A percentile compares a stretch with the other conserved stretches of the same genome.
Conservation (phyloP, 2,797 vertebrate species). For the Rhadinocentrus ornatus region DNA sequence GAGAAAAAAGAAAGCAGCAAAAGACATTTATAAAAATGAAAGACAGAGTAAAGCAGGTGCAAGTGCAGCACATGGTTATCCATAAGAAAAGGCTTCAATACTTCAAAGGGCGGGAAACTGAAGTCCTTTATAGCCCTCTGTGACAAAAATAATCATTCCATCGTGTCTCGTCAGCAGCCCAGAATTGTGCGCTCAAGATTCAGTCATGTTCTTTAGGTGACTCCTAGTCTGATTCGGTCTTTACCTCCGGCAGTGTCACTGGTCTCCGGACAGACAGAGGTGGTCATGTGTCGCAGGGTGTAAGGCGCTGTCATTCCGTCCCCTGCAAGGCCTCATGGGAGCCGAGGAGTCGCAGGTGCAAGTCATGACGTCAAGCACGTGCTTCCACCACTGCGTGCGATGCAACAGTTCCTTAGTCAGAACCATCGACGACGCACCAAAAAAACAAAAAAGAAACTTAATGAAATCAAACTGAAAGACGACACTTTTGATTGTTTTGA, state of each 20-base stretch:
- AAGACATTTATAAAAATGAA: slow-evolving; percentile 59
- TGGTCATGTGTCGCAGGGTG: slow-evolving; percentile 45
- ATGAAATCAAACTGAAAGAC: slow-evolving; percentile 60
- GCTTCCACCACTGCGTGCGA: slow-evolving; percentile 17
- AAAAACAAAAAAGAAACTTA: slow-evolving; percentile 41
- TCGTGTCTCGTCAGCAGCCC: slow-evolving; percentile 53
- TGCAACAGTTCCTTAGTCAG: slow-evolving; percentile 37
- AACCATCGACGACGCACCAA: slow-evolving; percentile 34
- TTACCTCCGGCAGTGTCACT: slow-evolving; percentile 2
- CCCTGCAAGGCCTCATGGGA: slow-evolving; percentile 68
- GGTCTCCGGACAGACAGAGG: slow-evolving; percentile 27
- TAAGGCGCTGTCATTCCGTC: slow-evolving; percentile 28
- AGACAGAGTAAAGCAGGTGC: slow-evolving; percentile 60
- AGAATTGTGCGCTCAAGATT: slow-evolving; percentile 48
- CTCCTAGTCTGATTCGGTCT: slow-evolving; percentile 31
- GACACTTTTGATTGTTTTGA: slow-evolving; percentile 68
- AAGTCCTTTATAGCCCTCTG: slow-evolving; percentile 56
- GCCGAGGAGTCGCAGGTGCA: slow-evolving; percentile 31
- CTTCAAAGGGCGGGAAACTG: slow-evolving; percentile 50
- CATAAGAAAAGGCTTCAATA: slow-evolving; percentile 69
- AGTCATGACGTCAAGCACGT: not conserved
- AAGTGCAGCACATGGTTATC: slow-evolving; percentile 61
- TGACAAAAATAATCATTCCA: slow-evolving; percentile 41
- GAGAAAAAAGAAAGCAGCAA: slow-evolving; percentile 38
- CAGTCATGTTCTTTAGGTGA: slow-evolving; percentile 31